A percentile compares a stretch with the other conserved stretches of the same genome.
Evolutionary conservation across 2,888 invertebrate species (phyloP).

Genomic region (Neuroscelio doddi): DNA sequence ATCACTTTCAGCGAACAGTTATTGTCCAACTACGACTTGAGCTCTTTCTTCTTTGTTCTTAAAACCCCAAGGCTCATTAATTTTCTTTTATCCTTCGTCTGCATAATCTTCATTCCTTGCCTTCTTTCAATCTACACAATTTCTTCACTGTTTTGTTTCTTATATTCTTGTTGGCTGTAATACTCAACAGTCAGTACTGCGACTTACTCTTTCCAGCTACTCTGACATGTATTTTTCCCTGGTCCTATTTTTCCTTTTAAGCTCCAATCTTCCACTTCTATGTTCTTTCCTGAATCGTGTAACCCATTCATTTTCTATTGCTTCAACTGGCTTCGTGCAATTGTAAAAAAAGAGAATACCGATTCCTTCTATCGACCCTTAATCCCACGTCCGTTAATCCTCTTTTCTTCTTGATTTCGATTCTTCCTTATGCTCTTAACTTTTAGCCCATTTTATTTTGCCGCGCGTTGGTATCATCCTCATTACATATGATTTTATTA

Average conservation of each 20-base stretch:
- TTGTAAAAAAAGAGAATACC: not conserved
- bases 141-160: not conserved
- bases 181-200: not conserved
- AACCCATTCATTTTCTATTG: not conserved
- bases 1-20: too few species aligned
- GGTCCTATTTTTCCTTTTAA: not conserved
- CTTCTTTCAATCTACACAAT: not conserved
- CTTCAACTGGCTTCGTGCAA: not conserved
- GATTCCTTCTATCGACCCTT: not conserved
- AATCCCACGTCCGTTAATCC: not conserved
- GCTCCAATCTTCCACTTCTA: not conserved
- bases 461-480: too few species aligned
- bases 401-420: not conserved
- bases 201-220: too few species aligned
- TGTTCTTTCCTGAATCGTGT: not conserved
- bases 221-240: not conserved
- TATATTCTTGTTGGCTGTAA: not conserved
- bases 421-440: too few species aligned
- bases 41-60: not conserved
- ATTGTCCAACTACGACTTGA: not conserved
- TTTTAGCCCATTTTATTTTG: too few species aligned
- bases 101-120: not conserved
- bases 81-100: not conserved
- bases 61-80: not conserved
- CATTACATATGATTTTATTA: too few species aligned